Percentiles rank a stretch among this genome's conserved stretches.
These are phyloP conservation scores for Hystrix brachyura DNA, from an alignment of 2,113 vertebrate genomes.

Conservation along the genomic window DNA sequence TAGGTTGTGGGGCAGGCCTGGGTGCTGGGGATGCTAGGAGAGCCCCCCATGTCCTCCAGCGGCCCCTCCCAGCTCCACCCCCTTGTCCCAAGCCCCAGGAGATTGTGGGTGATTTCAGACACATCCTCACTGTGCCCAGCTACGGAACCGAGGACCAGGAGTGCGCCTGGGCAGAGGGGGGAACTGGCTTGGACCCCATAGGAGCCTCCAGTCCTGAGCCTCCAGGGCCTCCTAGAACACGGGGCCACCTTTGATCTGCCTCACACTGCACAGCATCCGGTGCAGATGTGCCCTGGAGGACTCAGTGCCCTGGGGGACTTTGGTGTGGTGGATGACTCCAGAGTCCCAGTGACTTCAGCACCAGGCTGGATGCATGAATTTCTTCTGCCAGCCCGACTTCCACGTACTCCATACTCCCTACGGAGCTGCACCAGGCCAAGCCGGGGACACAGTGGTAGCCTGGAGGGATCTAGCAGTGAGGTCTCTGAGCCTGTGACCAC, in stretches of 20 bases:
- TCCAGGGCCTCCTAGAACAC: neutral
- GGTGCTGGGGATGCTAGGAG: neutral
- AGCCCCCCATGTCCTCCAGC: neutral
- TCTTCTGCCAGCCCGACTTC: neutral
- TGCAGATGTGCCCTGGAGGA: neutral
- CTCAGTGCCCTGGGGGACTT: neutral
- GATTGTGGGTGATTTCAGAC: neutral
- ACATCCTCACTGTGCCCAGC: accelerated
- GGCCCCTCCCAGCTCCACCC: neutral
- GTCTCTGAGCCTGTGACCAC: neutral
- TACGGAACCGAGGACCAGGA: neutral
- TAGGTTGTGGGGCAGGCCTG: accelerated
- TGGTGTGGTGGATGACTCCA: neutral
- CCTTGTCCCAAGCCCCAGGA: neutral
- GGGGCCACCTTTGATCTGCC: neutral
- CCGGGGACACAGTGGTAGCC: neutral
- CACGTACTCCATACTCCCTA: neutral
- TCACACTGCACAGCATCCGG: accelerated
- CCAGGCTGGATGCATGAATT: accelerated
- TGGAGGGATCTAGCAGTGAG: neutral
- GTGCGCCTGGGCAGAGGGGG: too few relatives aligned
- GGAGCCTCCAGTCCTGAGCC: neutral
- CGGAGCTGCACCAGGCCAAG: neutral
- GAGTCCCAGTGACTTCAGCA: neutral
- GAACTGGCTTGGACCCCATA: neutral